Evolutionary conservation across 2,888 invertebrate species (phyloP), one percentile per base, ranked within the genome.

Genomic region (Drosophila incognita): DNA sequence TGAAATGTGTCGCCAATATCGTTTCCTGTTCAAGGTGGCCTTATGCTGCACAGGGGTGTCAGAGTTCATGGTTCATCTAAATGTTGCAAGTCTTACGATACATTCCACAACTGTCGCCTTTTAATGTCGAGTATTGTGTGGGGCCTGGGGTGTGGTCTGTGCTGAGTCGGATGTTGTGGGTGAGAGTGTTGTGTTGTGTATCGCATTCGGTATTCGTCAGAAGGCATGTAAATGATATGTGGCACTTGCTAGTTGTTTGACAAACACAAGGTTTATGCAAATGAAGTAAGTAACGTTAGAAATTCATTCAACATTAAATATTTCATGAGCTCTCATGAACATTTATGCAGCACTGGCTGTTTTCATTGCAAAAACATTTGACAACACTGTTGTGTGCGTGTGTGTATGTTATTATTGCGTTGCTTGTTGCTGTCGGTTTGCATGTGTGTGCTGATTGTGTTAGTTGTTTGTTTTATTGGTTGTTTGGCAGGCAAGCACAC

Each of bases 271-370:
- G 86, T 81, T 83, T 83, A 83, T 83, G 83, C 81, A 86, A 83
- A 83, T 86, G 73, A 79, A 78, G 75, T 69, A 78, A 63, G 69
- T 58, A 74, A 53, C 69, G 72, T 80, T 85, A 67, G 77, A 80
- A 77, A 82, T 82, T 82, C 85, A 82, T 85, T 46, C 85, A 85
- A 82, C 83, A 82, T 82, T 82, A 66, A 82, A 82, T 85, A 80
- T 85, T 80, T 82, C 77, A 82, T 82, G 82, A 63, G 73, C 74
- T 77, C 74, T 74, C 83, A 68, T 67, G 70, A 67, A 75, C 85
- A 82, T 79, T 82, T 76, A 82, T 81, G 72, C 72, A 58, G 60
- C 60, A 48, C 53, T 51, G 40, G 21, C 54, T 67, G 46, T 36
- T 38, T 35, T 38, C 21, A 67, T 31, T 67, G 71, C 71, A 67